These are phyloP conservation scores for Urosaurus nigricauda DNA, from an alignment of 2,797 vertebrate species.

Conservation along the genomic window DNA sequence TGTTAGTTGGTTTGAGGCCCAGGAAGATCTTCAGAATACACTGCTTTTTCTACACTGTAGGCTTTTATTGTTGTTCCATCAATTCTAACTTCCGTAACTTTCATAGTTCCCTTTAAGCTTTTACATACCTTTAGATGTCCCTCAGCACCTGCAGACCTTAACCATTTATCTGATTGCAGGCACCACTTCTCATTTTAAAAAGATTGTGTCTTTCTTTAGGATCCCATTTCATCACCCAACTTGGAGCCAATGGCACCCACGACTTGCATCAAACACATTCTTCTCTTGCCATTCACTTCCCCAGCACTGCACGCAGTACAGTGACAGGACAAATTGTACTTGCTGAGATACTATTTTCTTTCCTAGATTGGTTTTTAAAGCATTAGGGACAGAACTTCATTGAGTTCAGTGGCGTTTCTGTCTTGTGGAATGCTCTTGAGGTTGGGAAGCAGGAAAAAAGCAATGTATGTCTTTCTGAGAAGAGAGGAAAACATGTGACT, in stretches of 20 bases:
- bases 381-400: neutral
- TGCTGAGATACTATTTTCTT: neutral
- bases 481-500: neutral
- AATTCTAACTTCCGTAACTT: neutral
- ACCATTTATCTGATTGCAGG: neutral
- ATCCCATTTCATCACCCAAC: neutral
- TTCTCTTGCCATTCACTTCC: neutral
- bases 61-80: neutral
- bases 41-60: neutral
- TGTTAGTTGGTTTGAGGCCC: too few species aligned
- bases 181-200: neutral
- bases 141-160: neutral
- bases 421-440: neutral
- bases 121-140: neutral
- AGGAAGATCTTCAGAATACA: neutral
- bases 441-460: neutral
- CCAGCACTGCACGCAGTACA: too few species aligned
- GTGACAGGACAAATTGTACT: neutral
- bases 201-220: neutral
- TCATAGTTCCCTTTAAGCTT: neutral
- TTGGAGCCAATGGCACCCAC: neutral
- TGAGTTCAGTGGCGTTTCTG: neutral
- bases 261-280: neutral
- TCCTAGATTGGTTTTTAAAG: constrained; percentile 8
- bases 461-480: neutral